Evolutionary conservation across 1,140 invertebrate genomes (phyloP), one percentile per base, ranked within the genome.

Genomic region (Trachymyrmex septentrionalis): DNA sequence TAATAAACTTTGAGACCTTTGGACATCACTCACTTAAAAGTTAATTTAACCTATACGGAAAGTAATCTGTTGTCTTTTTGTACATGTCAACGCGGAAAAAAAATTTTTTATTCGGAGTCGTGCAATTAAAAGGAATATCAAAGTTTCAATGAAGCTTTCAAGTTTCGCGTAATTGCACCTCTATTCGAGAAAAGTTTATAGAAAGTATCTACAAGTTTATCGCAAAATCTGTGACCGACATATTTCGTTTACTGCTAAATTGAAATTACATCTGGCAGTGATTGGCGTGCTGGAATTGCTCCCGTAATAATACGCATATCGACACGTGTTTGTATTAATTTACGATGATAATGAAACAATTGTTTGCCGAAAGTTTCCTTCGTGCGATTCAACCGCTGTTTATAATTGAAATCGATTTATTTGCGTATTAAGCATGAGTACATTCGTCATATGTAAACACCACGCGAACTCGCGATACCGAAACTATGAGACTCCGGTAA

Each of bases 341-440:
- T 75, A 55, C 69, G 27, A 84, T 61, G 80, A 90, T 90, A 91
- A 92, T 93, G 92, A 91, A 93, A 93, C 84, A 57, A 66, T 59
- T 90, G 86, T 92, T 92, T 92, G 84, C 77, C 57, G 50, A 81
- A 75, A 91, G 77, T 86, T 90, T 86, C 87, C 88, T 90, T 90
- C 89, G 48, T 55, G 14, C 19, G 48, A 84, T 84, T 48, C 80
- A n/a, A 55, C 19, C 50, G 59, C 73, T 86, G 87, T 90, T 92
- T 92, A 91, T 92, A 81, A 92, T 92, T 77, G 90, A 87, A 91
- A 91, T 92, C 84, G 88, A 84, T 88, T 82, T 89, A 77, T 53
- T 66, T 67, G 34, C 14, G 73, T 50, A 75, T 63, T 69, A 69
- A 50, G 75, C 64, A 63, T 21, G 34, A 30, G 48, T 55, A 63